These are phyloP conservation scores for Melozone crissalis DNA, from an alignment of 2,113 vertebrate genomes.

Conservation along the genomic window DNA sequence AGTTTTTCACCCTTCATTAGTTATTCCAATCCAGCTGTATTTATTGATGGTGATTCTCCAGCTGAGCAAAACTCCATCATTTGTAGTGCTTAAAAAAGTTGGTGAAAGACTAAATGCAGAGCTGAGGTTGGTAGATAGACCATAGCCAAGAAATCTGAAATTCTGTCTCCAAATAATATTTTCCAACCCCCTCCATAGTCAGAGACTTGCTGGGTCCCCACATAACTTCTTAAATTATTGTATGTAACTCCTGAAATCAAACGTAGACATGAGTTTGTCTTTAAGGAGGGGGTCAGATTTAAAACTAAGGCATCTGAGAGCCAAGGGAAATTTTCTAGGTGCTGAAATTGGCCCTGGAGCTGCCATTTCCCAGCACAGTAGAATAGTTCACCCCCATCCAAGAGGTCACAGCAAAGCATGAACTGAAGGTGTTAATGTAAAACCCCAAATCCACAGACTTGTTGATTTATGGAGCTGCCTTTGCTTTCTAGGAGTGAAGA, in stretches of 20 bases:
- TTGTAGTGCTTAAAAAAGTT: neutral
- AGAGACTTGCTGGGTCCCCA: neutral
- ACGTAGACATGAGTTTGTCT: conserved; percentile 12
- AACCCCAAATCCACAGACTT: conserved; percentile 30
- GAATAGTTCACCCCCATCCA: conserved; percentile 32
- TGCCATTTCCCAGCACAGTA: conserved; percentile 64
- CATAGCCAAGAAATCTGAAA: conserved; percentile 7
- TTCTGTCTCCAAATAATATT: conserved; percentile 38
- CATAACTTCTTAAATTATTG: conserved; percentile 24
- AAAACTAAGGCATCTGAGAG: conserved; percentile 26
- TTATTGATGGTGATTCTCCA: conserved; percentile 6
- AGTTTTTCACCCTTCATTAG: conserved; percentile 3
- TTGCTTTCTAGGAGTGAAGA: conserved; percentile 32
- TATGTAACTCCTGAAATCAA: conserved; percentile 38
- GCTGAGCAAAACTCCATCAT: conserved; percentile 15
- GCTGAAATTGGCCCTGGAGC: conserved; percentile 53
- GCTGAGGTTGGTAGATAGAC: neutral
- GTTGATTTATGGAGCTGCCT: conserved; percentile 31
- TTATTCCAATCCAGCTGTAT: neutral
- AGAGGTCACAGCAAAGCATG: conserved; percentile 42
- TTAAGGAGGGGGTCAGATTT: conserved; percentile 20
- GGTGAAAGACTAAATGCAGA: conserved; percentile 32
- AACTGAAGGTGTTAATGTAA: conserved; percentile 55
- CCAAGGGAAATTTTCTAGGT: conserved; percentile 57
- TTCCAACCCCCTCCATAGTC: conserved; percentile 14